Evolutionary conservation across 2,113 vertebrate genomes (phyloP), one percentile per base, ranked within the genome.

Genomic region (Spea bombifrons): DNA sequence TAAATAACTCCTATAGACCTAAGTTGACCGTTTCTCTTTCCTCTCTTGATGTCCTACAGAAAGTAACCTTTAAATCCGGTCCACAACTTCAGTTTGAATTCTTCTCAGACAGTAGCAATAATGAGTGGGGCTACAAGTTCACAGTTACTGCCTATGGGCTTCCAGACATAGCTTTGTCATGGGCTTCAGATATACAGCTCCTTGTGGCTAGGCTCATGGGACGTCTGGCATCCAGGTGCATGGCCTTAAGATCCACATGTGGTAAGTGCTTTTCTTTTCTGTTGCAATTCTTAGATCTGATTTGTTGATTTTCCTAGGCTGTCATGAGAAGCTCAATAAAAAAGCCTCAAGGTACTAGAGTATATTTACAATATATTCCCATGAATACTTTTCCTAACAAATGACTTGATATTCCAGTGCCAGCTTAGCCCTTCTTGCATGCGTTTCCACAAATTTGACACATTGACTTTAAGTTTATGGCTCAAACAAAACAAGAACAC

Each of bases 121-220:
- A 96, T 10, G 97, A 98, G 87, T 99, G 97, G 97, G 97, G 97
- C 79, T 99, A 98, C 90, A 98, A 96, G 87, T 99, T 99, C 82
- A 91, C 92, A 0, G 93, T 98, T 82, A 97, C 94, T 0, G 96
- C 97, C 3, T 93, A 91, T 0, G 97, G 97, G 75, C 90, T 97
- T 2, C 96, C 96, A 0, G 96, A 98, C 57, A 92, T 98, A 61
- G 94, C 94, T 0, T 90, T 98, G 44, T 98, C 96, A 9, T 99
- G 97, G 97, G 94, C 94, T 78, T 90, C 96, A n/a, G 97, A 99
- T 85, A 88, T 98, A 81, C 95, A 98, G 79, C 95, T 98, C 44
- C 95, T 99, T 2, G 92, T 97, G 45, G 95, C 94, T 81, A 89
- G 95, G 43, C 84, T 99, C 43, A 96, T 98, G 96, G 97, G 97